These are phyloP conservation scores for Labeo rohita DNA, from an alignment of 2,113 vertebrate genomes.

Conservation along the genomic window DNA sequence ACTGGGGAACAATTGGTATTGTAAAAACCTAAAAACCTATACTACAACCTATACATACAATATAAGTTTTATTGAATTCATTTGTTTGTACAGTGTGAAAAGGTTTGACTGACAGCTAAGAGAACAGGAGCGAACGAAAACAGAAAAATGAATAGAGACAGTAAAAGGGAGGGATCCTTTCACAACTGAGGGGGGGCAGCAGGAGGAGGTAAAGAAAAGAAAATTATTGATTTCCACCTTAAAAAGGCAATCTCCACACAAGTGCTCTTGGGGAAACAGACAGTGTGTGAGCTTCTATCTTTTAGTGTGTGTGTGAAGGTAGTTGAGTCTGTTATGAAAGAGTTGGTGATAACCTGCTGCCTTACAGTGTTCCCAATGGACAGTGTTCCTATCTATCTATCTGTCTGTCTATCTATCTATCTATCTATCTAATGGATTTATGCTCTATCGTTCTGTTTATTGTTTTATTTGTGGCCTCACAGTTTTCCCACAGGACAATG, in stretches of 20 bases:
- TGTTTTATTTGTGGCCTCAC: not conserved
- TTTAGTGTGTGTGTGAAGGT: constrained; percentile 47
- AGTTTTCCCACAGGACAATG: too few species aligned
- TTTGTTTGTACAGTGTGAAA: not conserved
- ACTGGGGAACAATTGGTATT: not conserved
- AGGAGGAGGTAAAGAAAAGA: constrained; percentile 66
- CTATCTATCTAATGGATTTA: not conserved
- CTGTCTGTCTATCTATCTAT: not conserved
- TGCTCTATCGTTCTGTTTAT: not conserved
- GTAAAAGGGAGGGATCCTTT: constrained; percentile 5
- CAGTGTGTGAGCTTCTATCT: constrained; percentile 55
- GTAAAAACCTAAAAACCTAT: not conserved
- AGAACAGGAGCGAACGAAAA: constrained; percentile 10
- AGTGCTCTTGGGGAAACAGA: constrained; percentile 59
- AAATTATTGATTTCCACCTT: constrained; percentile 75
- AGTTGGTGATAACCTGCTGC: not conserved
- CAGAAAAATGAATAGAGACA: not conserved
- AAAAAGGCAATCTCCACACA: constrained; percentile 68
- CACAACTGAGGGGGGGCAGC: constrained; percentile 66
- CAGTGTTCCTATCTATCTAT: not conserved
- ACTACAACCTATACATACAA: not conserved
- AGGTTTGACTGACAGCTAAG: not conserved
- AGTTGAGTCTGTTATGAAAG: constrained; percentile 38
- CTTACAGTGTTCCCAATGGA: not conserved
- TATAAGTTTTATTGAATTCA: not conserved